phyloP scores from a whole-genome alignment of 2,797 vertebrate species.

The Chelon labrosus region DNA sequence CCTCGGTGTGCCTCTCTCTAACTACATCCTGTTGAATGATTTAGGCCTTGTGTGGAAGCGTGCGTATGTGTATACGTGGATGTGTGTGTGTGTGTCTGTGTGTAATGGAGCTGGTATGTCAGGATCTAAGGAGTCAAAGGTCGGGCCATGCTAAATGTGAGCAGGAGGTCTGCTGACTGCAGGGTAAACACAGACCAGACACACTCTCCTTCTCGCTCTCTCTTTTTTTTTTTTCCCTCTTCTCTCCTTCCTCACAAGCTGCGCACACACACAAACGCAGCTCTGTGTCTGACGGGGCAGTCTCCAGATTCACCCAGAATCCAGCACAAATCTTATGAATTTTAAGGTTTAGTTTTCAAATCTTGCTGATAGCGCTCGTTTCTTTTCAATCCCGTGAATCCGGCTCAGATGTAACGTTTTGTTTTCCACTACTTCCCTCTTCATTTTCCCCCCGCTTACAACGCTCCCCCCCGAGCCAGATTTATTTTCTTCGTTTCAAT shows the following conservation, averaged over 20 bases:
- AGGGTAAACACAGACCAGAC: constrained; percentile 83
- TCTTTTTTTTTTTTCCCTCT: background rate
- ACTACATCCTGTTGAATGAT: constrained; percentile 86
- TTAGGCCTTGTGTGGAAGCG: constrained; percentile 69
- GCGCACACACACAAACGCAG: constrained; percentile 16
- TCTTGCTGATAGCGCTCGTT: constrained; percentile 51
- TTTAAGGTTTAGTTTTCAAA: constrained; percentile 49
- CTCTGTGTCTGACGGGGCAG: constrained; percentile 10
- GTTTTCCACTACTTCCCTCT: constrained; percentile 56
- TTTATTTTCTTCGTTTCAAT: constrained; percentile 67
- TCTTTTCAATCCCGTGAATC: constrained; percentile 46
- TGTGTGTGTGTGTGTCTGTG: constrained; percentile 49
- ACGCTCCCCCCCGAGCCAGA: constrained; percentile 55
- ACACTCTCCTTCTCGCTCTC: constrained; percentile 55
- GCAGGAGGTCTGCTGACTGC: constrained; percentile 80
- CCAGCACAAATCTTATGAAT: constrained; percentile 34
- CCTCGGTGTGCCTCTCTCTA: constrained; percentile 75
- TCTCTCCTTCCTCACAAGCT: background rate
- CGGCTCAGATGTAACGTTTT: constrained; percentile 47
- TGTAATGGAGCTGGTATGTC: constrained; percentile 81
- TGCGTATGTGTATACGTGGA: constrained; percentile 39
- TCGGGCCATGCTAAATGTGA: constrained; percentile 84
- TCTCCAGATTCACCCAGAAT: constrained; percentile 46
- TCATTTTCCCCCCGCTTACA: constrained; percentile 66
- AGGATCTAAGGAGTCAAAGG: constrained; percentile 79